Percentiles rank a stretch among this genome's conserved stretches.
Evolutionary conservation across 1,140 invertebrate species (phyloP).

Genomic region (Ganaspis sp.): DNA sequence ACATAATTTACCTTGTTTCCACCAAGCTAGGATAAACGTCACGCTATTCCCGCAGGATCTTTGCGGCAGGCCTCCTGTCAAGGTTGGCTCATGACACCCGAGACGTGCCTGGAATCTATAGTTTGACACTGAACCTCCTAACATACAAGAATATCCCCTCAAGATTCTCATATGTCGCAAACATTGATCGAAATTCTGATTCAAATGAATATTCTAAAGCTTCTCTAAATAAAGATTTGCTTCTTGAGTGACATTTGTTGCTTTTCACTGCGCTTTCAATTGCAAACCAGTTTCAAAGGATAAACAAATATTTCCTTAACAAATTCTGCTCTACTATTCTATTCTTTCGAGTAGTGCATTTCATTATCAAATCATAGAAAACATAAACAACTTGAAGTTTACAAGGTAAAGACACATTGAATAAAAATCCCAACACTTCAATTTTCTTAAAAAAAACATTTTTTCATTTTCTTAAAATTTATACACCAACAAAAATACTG

Average conservation of each 20-base stretch:
- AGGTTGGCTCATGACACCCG: slow-evolving; percentile 53
- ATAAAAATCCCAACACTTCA: no score
- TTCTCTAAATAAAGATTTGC: neutral
- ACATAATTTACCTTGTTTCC: slow-evolving; percentile 56
- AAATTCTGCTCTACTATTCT: neutral
- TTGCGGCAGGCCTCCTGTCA: slow-evolving; percentile 47
- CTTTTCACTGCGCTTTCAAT: neutral
- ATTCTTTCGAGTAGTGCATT: neutral
- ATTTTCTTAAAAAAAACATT: no score
- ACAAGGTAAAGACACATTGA: no score
- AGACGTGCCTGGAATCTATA: slow-evolving; percentile 52
- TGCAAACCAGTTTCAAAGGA: no score
- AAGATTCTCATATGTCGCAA: neutral
- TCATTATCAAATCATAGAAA: no score
- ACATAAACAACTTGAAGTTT: no score
- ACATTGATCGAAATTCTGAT: slow-evolving; percentile 19
- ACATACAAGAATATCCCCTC: slow-evolving; percentile 1
- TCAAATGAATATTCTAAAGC: neutral
- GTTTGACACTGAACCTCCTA: neutral
- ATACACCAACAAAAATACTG: no score
- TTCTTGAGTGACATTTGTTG: neutral
- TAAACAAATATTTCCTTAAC: no score
- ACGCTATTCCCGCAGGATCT: slow-evolving; percentile 51
- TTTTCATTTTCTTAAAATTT: no score
- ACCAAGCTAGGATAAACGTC: slow-evolving; percentile 53